Evolutionary conservation across 2,888 invertebrate species (phyloP), one percentile per base, ranked within the genome.

Genomic region (Crematogaster levior): DNA sequence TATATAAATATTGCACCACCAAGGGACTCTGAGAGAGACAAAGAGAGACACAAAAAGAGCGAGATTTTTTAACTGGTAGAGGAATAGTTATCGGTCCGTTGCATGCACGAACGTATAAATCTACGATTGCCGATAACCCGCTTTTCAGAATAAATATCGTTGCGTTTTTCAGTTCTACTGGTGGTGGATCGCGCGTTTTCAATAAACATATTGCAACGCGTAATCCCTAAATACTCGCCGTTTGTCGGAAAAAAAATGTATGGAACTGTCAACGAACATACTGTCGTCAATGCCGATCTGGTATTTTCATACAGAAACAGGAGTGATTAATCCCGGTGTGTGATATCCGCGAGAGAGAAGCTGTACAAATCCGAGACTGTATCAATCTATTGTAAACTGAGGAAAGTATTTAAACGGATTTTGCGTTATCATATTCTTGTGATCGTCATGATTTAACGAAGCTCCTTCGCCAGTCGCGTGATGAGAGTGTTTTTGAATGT

Each of bases 141-240:
- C 82, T 88, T 88, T 84, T 72, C 82, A 15, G 40, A 77, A 84
- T 85, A 85, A 88, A 84, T 85, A 81, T 80, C 79, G 77, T 81
- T 68, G 80, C 40, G 82, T 85, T 88, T 84, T 84, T 88, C 84
- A 85, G 61, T 58, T 58, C 53, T 65, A 27, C 75, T 24, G 43
- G 56, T 56, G 75, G 63, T 65, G 46, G 24, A 43, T 75, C 81
- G 43, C 73, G 51, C 75, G 63, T 30, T 86, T 82, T 77, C 77
- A 66, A 86, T 68, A 75, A 81, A 66, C 61, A 75, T 60, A 72
- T 60, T 60, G 61, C n/a, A 30, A 30, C 24, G 24, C 48, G 40
- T 82, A 65, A 88, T 88, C 81, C 77, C 80, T 80, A 81, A 84
- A 88, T 82, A 48, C 61, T 43, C 34, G 60, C 24, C 65, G 56